phyloP scores from a whole-genome alignment of 2,113 vertebrate genomes.

The Anseranas semipalmata region DNA sequence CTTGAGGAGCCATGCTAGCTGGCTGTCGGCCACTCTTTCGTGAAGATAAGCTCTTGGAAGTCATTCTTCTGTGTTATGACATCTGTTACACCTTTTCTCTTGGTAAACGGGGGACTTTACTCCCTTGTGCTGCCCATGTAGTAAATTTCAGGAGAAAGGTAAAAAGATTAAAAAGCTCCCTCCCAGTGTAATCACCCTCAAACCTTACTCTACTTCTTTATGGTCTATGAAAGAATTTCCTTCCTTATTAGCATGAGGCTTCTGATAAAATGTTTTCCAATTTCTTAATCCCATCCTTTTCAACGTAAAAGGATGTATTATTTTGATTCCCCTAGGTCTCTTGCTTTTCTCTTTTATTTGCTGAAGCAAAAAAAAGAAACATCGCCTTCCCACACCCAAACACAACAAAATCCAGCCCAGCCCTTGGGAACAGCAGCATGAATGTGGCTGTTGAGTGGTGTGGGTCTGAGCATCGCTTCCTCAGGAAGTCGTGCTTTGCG shows the following conservation, averaged over 20 bases:
- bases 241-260: not conserved
- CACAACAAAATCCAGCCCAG: not conserved
- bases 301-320: not conserved
- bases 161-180: not conserved
- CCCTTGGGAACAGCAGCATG: not conserved
- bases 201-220: not conserved
- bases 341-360: not conserved
- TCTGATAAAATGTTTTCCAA: not conserved
- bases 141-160: not conserved
- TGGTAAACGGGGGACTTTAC: not conserved
- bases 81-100: not conserved
- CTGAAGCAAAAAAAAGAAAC: not conserved
- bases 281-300: not conserved
- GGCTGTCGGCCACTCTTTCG: not conserved
- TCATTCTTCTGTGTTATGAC: not conserved
- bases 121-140: not conserved
- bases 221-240: not conserved
- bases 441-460: not conserved
- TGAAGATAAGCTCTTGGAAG: conserved; percentile 10
- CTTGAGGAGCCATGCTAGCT: conserved; percentile 29
- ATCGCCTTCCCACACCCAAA: not conserved
- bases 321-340: not conserved
- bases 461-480: not conserved
- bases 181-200: not conserved
- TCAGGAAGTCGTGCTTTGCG: not conserved